Percentiles rank a stretch among this genome's conserved stretches.
Evolutionary conservation across 2,888 invertebrate genomes (phyloP).

Genomic region (Leucozona laternaria): DNA sequence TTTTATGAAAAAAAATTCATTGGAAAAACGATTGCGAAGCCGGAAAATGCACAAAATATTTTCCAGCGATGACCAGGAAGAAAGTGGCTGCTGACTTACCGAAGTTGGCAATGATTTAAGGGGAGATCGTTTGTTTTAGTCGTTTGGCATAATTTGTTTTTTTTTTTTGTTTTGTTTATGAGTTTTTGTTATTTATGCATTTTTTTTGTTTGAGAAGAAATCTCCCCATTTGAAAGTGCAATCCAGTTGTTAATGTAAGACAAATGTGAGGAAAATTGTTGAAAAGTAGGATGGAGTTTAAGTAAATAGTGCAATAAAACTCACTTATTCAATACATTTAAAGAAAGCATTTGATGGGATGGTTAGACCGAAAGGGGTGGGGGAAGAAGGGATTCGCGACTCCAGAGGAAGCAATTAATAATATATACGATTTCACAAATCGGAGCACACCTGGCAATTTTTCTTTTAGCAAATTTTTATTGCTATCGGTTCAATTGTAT

Average conservation of each 20-base stretch:
- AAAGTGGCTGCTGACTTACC: slow-evolving; percentile 44
- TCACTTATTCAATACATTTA: background rate
- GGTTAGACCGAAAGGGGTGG: too few species aligned
- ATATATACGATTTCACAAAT: too few species aligned
- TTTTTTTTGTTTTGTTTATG: slow-evolving; percentile 19
- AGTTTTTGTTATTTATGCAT: slow-evolving; percentile 20
- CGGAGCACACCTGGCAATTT: too few species aligned
- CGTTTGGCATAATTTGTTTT: slow-evolving; percentile 9
- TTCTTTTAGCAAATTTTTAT: too few species aligned
- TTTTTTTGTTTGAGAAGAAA: background rate
- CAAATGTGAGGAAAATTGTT: background rate
- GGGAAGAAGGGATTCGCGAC: too few species aligned
- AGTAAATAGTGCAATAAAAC: background rate
- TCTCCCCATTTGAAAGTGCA: slow-evolving; percentile 1
- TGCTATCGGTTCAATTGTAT: too few species aligned
- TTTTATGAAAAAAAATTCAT: background rate
- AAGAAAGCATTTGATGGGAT: too few species aligned
- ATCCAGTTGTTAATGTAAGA: background rate
- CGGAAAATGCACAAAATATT: slow-evolving; percentile 51
- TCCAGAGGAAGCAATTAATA: too few species aligned
- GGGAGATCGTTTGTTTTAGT: slow-evolving; percentile 51
- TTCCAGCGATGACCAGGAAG: slow-evolving; percentile 62
- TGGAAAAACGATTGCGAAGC: slow-evolving; percentile 17
- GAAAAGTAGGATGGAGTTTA: background rate
- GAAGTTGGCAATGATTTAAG: slow-evolving; percentile 35